Conservation (phyloP, 1,140 invertebrate genomes). For the Eupeodes corollae region DNA sequence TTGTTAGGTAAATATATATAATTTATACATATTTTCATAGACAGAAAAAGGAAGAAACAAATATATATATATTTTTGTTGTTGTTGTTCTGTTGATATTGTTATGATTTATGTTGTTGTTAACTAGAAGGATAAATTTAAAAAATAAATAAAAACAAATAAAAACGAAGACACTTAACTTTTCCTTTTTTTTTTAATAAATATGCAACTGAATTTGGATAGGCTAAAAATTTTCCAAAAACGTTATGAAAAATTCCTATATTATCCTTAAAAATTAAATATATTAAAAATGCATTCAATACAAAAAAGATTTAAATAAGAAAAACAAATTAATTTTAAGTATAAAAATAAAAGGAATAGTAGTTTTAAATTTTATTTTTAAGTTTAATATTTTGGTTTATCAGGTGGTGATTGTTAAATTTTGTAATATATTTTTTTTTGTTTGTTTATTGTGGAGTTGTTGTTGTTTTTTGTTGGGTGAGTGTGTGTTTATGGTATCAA, state of each 20-base stretch:
- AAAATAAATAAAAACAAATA: too few relatives aligned
- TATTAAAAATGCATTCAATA: too few relatives aligned
- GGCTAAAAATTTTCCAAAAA: too few relatives aligned
- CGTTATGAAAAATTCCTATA: too few relatives aligned
- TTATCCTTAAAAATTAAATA: too few relatives aligned
- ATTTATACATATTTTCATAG: conserved; percentile 16
- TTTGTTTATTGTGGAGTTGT: conserved; percentile 27
- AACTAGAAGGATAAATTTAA: too few relatives aligned
- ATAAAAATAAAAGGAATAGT: conserved; percentile 1
- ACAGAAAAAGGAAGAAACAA: neutral
- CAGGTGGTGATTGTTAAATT: conserved; percentile 31
- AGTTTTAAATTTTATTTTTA: conserved; percentile 22
- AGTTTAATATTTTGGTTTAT: conserved; percentile 29
- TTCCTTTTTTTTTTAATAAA: too few relatives aligned
- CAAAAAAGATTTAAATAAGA: too few relatives aligned
- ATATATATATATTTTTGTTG: conserved; percentile 13
- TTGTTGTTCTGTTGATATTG: conserved; percentile 19
- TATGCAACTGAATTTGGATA: too few relatives aligned
- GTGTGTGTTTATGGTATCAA: conserved; percentile 9
- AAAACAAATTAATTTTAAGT: too few relatives aligned
- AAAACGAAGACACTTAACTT: too few relatives aligned
- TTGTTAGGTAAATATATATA: conserved; percentile 27
- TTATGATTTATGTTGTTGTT: conserved; percentile 4
- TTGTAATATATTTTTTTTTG: conserved; percentile 36
- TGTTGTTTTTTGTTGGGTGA: conserved; percentile 9